phyloP scores from a whole-genome alignment of 2,797 vertebrate species.

The Fringilla coelebs region DNA sequence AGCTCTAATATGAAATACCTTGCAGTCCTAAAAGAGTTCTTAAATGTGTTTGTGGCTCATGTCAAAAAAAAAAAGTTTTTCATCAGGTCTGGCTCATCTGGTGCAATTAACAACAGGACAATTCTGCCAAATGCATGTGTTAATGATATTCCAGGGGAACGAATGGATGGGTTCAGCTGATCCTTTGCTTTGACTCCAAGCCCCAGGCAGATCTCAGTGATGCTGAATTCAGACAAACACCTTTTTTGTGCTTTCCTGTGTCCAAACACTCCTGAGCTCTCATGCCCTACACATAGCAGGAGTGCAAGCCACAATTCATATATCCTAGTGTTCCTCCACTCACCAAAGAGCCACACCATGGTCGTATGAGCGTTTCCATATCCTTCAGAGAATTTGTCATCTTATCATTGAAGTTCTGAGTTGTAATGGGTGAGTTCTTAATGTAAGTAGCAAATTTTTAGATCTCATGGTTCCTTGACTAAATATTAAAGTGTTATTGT shows the following conservation, averaged over 20 bases:
- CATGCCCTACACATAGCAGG: not conserved
- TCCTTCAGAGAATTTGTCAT: not conserved
- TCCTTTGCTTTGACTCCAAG: accelerated
- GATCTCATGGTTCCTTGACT: conserved; percentile 33
- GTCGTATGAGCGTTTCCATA: not conserved
- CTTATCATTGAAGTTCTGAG: not conserved
- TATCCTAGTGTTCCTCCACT: not conserved
- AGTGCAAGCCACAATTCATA: not conserved
- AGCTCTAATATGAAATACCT: not conserved
- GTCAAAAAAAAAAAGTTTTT: not conserved
- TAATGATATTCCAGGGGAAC: accelerated
- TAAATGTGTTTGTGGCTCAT: not conserved
- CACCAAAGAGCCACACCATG: not conserved
- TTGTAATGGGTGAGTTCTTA: conserved; percentile 38
- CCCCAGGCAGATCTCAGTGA: not conserved
- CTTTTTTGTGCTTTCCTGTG: not conserved
- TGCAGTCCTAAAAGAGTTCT: not conserved
- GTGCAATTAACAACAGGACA: not conserved
- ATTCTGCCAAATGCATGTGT: not conserved
- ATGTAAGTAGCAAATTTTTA: conserved; percentile 39
- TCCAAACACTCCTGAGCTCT: not conserved
- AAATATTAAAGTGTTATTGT: conserved; percentile 51
- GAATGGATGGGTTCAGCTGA: accelerated
- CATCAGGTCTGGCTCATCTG: not conserved
- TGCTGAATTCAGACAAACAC: not conserved